A percentile compares a stretch with the other conserved stretches of the same genome.
These are phyloP conservation scores for Drosophila burlai DNA, from an alignment of 1,140 invertebrate genomes.

Conservation along the genomic window DNA sequence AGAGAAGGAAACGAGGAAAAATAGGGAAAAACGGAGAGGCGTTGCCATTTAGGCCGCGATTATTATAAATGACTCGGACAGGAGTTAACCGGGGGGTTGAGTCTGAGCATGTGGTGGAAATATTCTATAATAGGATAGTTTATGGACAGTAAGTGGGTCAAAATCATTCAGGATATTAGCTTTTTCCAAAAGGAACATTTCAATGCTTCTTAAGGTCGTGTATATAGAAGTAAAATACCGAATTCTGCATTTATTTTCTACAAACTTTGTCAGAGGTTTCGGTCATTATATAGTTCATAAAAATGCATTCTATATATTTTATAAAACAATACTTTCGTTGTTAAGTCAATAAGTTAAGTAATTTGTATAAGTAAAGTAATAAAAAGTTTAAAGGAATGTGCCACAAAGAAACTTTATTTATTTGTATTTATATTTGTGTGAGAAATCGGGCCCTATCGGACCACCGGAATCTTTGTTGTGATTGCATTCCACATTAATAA, in stretches of 20 bases:
- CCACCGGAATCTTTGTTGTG: no score
- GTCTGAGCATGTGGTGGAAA: constrained; percentile 14
- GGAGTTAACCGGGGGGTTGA: constrained; percentile 24
- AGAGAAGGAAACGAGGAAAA: neutral
- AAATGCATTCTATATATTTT: neutral
- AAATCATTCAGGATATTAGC: constrained; percentile 50
- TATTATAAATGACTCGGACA: constrained; percentile 38
- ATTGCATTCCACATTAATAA: neutral
- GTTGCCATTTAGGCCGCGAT: constrained; percentile 31
- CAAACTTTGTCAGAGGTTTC: no score
- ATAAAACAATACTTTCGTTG: neutral
- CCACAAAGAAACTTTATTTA: neutral
- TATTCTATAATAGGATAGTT: constrained; percentile 63
- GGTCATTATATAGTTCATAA: neutral
- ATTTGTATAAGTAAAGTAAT: neutral
- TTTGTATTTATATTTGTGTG: neutral
- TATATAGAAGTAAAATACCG: neutral
- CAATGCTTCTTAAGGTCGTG: constrained; percentile 1
- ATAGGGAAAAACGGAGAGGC: constrained; percentile 30
- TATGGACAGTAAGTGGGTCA: constrained; percentile 71
- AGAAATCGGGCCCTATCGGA: no score
- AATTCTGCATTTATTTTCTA: neutral
- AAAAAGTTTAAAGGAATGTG: neutral
- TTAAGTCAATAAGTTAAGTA: neutral
- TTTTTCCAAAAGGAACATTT: neutral